phyloP scores from a whole-genome alignment of 2,888 invertebrate genomes.

The Agrochola lychnidis region DNA sequence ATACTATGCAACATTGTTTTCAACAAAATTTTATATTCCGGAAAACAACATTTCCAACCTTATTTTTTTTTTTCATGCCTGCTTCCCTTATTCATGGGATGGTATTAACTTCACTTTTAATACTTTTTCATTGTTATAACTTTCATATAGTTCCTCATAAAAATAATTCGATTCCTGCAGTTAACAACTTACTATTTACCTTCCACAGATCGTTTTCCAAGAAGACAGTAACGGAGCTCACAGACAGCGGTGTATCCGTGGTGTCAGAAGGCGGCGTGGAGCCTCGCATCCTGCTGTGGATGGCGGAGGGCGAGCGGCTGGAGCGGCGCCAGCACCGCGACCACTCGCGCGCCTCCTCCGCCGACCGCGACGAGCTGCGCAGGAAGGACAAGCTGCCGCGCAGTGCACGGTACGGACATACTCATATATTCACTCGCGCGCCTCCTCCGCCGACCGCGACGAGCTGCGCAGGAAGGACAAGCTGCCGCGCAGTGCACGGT shows the following conservation, averaged over 20 bases:
- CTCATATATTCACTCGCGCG: conserved; percentile 67
- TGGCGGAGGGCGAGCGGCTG: conserved; percentile 76
- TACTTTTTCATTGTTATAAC: not conserved
- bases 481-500: too few species aligned
- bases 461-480: too few species aligned
- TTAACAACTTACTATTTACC: rapidly evolving
- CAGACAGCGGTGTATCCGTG: conserved; percentile 91
- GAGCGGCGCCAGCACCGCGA: conserved; percentile 63
- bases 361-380: conserved; percentile 76
- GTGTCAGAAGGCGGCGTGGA: conserved; percentile 76
- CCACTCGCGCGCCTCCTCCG: conserved; percentile 75
- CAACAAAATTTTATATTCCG: not conserved
- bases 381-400: conserved; percentile 68
- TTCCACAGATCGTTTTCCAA: conserved; percentile 91
- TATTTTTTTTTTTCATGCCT: too few species aligned
- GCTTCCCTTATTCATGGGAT: too few species aligned
- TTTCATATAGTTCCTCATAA: not conserved
- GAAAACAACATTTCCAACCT: too few species aligned
- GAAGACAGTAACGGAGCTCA: conserved; percentile 93
- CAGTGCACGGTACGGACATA: conserved; percentile 13
- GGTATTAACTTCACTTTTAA: not conserved
- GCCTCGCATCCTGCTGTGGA: conserved; percentile 82
- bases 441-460: conserved; percentile 66
- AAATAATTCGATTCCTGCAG: not conserved
- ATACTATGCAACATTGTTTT: not conserved